Percentiles rank a stretch among this genome's conserved stretches.
Conservation (phyloP, 2,113 vertebrate genomes). For the Campylomormyrus tamandua region DNA sequence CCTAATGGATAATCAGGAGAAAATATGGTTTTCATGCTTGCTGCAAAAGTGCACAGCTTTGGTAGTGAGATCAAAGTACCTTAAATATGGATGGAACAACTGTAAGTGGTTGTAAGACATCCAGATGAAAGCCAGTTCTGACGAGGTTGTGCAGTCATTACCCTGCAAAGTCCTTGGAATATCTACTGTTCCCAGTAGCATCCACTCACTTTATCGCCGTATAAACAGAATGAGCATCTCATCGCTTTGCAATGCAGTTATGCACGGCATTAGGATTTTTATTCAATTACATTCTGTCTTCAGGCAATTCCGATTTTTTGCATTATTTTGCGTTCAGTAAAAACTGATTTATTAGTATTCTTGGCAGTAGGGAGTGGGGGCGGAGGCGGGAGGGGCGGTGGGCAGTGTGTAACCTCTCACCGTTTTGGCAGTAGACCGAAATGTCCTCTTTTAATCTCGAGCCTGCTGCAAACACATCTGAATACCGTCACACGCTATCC, state of each 20-base stretch:
- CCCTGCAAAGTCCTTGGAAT: background rate
- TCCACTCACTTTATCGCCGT: background rate
- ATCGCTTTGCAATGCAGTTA: background rate
- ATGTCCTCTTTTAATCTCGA: background rate
- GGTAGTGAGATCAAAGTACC: conserved; percentile 2
- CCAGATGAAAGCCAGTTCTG: background rate
- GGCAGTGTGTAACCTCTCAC: background rate
- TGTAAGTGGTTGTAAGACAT: background rate
- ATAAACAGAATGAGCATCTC: background rate
- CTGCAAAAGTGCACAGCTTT: background rate
- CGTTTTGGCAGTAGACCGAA: background rate
- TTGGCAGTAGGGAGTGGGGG: background rate
- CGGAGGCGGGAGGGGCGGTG: background rate
- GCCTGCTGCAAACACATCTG: background rate
- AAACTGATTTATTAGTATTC: background rate
- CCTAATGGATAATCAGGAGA: background rate
- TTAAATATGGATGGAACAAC: background rate
- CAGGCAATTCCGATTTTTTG: background rate
- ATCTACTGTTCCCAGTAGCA: background rate
- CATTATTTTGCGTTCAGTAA: background rate
- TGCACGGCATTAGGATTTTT: background rate
- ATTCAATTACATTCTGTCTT: background rate
- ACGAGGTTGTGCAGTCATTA: background rate
- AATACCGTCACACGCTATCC: background rate
- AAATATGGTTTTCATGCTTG: background rate